Conservation (phyloP, 2,113 vertebrate genomes). For the Muntiacus muntjak region DNA sequence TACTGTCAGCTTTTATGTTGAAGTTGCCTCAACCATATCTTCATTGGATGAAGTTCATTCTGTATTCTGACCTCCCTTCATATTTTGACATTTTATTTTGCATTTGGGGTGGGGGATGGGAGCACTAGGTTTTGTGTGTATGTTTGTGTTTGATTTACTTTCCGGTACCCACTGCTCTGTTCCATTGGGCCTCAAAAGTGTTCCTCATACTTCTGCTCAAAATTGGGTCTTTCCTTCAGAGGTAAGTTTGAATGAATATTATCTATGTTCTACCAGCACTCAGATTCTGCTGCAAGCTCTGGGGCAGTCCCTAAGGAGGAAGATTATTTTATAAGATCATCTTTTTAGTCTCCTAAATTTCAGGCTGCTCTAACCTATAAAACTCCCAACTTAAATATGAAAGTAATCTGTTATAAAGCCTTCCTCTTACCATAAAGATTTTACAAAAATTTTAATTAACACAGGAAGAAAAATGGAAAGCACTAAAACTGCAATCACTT, state of each 20-base stretch:
- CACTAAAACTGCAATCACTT: background rate
- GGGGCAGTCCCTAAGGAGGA: background rate
- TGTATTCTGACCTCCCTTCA: background rate
- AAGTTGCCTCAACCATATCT: background rate
- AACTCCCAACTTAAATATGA: background rate
- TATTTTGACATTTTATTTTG: background rate
- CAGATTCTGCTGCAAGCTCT: background rate
- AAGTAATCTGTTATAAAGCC: background rate
- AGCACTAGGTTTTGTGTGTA: background rate
- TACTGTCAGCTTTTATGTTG: background rate
- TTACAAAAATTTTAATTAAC: slow-evolving; percentile 38
- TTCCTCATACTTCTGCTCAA: background rate
- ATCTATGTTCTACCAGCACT: background rate
- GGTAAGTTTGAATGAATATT: background rate
- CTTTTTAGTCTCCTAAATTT: background rate
- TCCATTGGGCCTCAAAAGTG: background rate
- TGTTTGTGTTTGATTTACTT: background rate
- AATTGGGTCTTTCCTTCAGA: background rate
- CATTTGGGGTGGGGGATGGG: too few relatives aligned
- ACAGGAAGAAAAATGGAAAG: background rate
- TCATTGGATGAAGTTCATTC: background rate
- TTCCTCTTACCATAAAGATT: background rate
- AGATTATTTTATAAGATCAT: background rate
- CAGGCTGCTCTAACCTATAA: background rate
- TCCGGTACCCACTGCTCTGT: background rate